Evolutionary conservation across 2,888 invertebrate species (phyloP).

Genomic region (Hoplodrina ambigua): DNA sequence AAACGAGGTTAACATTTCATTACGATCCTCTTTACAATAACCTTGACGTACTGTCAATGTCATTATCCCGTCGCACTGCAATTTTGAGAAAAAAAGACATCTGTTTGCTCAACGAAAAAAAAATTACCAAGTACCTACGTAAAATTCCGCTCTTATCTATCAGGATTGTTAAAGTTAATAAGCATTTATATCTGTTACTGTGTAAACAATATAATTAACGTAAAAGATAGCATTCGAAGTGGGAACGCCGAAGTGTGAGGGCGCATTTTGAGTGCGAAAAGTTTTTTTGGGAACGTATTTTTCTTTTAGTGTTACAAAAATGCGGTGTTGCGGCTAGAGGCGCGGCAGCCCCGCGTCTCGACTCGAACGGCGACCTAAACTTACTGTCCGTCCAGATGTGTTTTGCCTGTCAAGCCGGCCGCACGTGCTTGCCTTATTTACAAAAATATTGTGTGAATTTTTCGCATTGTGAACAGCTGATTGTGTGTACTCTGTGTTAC

Average conservation of each 20-base stretch:
- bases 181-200: constrained; percentile 60
- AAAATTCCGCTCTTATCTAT: constrained; percentile 78
- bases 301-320: constrained; percentile 74
- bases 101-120: constrained; percentile 48
- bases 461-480: constrained; percentile 71
- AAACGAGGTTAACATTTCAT: not conserved
- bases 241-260: constrained; percentile 70
- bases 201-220: constrained; percentile 69
- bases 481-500: constrained; percentile 66
- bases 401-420: constrained; percentile 67
- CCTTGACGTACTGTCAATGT: constrained; percentile 43
- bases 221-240: constrained; percentile 73
- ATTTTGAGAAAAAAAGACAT: constrained; percentile 23
- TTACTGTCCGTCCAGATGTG: constrained; percentile 70
- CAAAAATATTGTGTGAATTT: constrained; percentile 61
- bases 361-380: constrained; percentile 68
- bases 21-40: constrained; percentile 34
- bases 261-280: constrained; percentile 69
- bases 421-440: constrained; percentile 69
- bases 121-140: constrained; percentile 64
- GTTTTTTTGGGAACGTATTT: constrained; percentile 56
- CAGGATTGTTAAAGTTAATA: constrained; percentile 53
- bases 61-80: constrained; percentile 40
- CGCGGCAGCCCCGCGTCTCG: constrained; percentile 80
- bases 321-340: constrained; percentile 82